phyloP scores from a whole-genome alignment of 2,797 vertebrate species.

The Periophthalmus magnuspinnatus region DNA sequence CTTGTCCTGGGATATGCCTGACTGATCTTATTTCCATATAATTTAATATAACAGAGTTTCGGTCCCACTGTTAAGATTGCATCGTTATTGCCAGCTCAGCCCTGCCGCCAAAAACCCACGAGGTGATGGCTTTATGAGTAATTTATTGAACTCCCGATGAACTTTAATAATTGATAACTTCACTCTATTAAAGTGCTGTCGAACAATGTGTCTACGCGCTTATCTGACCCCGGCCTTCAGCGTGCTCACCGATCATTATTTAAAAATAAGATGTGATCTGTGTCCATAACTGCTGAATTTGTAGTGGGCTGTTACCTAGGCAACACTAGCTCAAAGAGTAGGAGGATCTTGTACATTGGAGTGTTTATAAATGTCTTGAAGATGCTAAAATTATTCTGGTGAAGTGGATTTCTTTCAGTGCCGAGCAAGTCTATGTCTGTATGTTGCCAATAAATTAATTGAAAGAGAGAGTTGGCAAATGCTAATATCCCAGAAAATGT shows the following conservation, averaged over 20 bases:
- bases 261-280: conserved; percentile 21
- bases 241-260: conserved; percentile 9
- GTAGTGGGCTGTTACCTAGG: conserved; percentile 24
- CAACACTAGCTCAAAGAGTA: background rate
- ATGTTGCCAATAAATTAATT: conserved; percentile 15
- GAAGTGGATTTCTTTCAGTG: background rate
- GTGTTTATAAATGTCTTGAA: background rate
- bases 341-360: conserved; percentile 3
- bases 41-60: conserved; percentile 14
- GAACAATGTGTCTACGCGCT: background rate
- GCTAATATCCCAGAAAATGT: conserved; percentile 10
- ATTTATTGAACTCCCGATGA: conserved; percentile 10
- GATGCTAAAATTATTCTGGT: background rate
- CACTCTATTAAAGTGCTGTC: background rate
- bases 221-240: conserved; percentile 8
- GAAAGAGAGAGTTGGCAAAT: conserved; percentile 8
- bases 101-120: conserved; percentile 14
- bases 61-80: no score
- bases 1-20: background rate
- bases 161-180: background rate
- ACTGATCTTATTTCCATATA: no score
- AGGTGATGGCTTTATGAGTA: conserved; percentile 11
- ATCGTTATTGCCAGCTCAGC: conserved; percentile 21
- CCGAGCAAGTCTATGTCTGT: background rate
- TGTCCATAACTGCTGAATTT: conserved; percentile 26